These are phyloP conservation scores for Apis laboriosa DNA, from an alignment of 1,140 invertebrate species.

Conservation along the genomic window DNA sequence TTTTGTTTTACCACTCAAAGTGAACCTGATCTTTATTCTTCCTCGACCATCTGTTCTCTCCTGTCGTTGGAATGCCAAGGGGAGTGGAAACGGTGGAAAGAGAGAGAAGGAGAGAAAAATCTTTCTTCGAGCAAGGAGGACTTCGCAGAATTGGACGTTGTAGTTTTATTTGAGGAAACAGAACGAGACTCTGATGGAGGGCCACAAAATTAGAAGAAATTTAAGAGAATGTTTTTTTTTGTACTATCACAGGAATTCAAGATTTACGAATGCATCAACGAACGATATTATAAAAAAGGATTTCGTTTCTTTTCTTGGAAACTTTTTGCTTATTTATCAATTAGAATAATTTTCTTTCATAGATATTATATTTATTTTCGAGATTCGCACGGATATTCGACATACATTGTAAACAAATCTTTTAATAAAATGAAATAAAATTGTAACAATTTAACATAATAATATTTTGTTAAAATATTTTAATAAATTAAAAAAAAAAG, in stretches of 20 bases:
- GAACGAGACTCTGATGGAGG: constrained; percentile 34
- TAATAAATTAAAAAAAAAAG: too few species aligned
- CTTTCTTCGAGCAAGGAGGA: constrained; percentile 46
- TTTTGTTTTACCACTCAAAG: background rate
- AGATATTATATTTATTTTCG: too few species aligned
- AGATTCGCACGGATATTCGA: too few species aligned
- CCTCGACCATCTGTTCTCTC: constrained; percentile 40
- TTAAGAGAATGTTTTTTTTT: background rate
- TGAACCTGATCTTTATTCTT: constrained; percentile 20
- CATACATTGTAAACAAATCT: too few species aligned
- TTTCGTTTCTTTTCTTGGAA: too few species aligned
- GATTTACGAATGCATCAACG: background rate
- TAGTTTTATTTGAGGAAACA: constrained; percentile 48
- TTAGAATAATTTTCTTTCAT: too few species aligned
- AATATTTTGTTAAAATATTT: too few species aligned
- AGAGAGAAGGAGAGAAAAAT: constrained; percentile 42
- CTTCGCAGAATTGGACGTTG: constrained; percentile 44
- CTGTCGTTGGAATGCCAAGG: constrained; percentile 44
- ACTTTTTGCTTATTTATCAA: background rate
- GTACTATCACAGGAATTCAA: background rate
- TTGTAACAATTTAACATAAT: too few species aligned
- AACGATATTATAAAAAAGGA: background rate
- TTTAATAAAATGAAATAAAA: too few species aligned
- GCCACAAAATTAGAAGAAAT: constrained; percentile 43
- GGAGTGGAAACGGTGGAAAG: constrained; percentile 32